These are phyloP conservation scores for Anagrus nilaparvatae DNA, from an alignment of 1,140 invertebrate species.

Conservation along the genomic window DNA sequence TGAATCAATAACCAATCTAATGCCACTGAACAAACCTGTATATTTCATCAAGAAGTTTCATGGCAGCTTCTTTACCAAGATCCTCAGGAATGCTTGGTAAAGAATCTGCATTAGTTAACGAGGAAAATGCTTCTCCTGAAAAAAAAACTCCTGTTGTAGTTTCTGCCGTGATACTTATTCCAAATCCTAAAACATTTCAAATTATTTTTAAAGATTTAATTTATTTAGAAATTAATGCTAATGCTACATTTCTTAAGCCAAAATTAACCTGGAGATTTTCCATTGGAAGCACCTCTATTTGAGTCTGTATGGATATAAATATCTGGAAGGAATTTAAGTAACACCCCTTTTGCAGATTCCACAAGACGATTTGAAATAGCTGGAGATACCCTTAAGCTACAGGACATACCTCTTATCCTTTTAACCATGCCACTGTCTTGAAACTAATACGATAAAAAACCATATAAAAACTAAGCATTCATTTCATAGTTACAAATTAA, in stretches of 20 bases:
- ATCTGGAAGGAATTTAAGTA: constrained; percentile 88
- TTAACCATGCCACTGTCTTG: constrained; percentile 85
- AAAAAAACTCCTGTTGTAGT: constrained; percentile 80
- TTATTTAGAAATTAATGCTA: too few relatives aligned
- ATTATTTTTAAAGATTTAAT: too few relatives aligned
- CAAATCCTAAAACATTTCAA: constrained; percentile 76
- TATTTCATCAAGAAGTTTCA: constrained; percentile 80
- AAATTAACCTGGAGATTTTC: constrained; percentile 64
- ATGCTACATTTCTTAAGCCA: too few relatives aligned
- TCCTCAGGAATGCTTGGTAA: constrained; percentile 76
- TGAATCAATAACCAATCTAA: too few relatives aligned
- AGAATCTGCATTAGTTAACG: constrained; percentile 32
- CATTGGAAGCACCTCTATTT: constrained; percentile 70
- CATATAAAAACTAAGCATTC: constrained; percentile 39
- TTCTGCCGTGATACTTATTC: constrained; percentile 84
- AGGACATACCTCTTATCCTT: constrained; percentile 81
- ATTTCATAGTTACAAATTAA: constrained; percentile 25
- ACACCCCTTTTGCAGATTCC: constrained; percentile 80
- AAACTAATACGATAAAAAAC: constrained; percentile 45
- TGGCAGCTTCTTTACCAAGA: constrained; percentile 72
- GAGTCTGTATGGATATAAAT: constrained; percentile 93
- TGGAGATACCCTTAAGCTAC: constrained; percentile 82
- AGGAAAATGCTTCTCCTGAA: constrained; percentile 52
- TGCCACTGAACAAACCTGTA: too few relatives aligned
- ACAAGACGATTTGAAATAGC: constrained; percentile 85